Conservation (phyloP, 2,113 vertebrate genomes). For the Apodemus speciosus region DNA sequence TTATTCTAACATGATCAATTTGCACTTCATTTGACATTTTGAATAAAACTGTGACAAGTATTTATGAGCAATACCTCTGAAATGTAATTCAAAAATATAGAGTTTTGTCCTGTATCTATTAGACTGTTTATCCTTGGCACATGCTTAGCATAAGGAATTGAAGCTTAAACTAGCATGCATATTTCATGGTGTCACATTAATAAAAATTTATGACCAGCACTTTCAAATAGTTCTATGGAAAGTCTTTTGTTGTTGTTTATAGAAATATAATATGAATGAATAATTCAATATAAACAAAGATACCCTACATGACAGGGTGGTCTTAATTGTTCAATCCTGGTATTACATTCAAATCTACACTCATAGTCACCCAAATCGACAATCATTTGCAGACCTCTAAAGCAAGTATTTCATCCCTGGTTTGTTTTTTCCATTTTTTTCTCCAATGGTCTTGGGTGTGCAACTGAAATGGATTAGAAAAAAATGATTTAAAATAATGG, state of each 20-base stretch:
- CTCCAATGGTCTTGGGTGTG: neutral
- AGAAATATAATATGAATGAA: neutral
- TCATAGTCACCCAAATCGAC: neutral
- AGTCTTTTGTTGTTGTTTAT: neutral
- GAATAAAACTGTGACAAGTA: slow-evolving; percentile 34
- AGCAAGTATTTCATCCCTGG: neutral
- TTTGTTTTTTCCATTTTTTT: neutral
- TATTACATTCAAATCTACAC: neutral
- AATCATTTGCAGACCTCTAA: neutral
- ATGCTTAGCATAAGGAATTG: neutral
- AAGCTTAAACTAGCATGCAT: neutral
- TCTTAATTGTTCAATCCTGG: neutral
- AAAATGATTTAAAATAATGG: slow-evolving; percentile 17
- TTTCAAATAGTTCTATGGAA: slow-evolving; percentile 10
- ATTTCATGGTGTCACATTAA: neutral
- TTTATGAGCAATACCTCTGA: neutral
- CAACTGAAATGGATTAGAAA: neutral
- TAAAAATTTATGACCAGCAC: neutral
- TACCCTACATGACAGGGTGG: neutral
- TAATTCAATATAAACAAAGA: neutral
- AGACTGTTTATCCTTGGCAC: neutral
- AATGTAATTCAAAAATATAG: slow-evolving; percentile 9
- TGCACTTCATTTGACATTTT: slow-evolving; percentile 20
- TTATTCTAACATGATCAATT: slow-evolving; percentile 36
- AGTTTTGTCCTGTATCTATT: neutral